Conservation (phyloP, 2,113 vertebrate species). For the human (Homo sapiens) region DNA sequence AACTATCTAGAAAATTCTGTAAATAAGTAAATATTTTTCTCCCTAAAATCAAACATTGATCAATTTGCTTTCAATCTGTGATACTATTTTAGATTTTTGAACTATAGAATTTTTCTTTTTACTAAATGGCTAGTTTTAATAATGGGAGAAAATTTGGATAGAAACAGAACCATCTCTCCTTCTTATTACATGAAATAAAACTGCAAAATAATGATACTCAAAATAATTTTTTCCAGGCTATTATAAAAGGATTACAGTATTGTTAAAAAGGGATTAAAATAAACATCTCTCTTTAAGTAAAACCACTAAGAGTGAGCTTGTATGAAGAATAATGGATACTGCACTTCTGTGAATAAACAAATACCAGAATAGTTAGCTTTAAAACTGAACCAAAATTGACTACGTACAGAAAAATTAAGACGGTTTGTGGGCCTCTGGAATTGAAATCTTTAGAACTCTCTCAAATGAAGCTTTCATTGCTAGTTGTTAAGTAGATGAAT, state of each 20-base stretch:
- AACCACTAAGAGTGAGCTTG: not conserved
- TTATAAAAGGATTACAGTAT: not conserved
- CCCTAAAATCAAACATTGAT: not conserved
- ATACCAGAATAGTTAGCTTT: not conserved
- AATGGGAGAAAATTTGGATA: not conserved
- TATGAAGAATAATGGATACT: not conserved
- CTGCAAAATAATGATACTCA: not conserved
- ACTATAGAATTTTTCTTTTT: not conserved
- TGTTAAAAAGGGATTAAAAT: not conserved
- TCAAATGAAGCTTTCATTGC: slow-evolving; percentile 24
- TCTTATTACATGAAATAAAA: not conserved
- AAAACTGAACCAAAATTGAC: not conserved
- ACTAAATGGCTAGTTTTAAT: not conserved
- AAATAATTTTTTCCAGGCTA: not conserved
- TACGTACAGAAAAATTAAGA: not conserved
- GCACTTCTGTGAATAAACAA: not conserved
- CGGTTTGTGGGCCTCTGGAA: accelerated
- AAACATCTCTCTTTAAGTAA: not conserved
- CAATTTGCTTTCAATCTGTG: not conserved
- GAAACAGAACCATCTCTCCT: not conserved
- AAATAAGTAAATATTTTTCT: not conserved
- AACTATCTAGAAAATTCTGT: not conserved
- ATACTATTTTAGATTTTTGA: not conserved
- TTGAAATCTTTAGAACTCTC: slow-evolving; percentile 47
- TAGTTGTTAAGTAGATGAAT: slow-evolving; percentile 76